Percentiles rank a stretch among this genome's conserved stretches.
Conservation (phyloP, 64 coral and sea anemone genomes). For the Pachyseris speciosa region DNA sequence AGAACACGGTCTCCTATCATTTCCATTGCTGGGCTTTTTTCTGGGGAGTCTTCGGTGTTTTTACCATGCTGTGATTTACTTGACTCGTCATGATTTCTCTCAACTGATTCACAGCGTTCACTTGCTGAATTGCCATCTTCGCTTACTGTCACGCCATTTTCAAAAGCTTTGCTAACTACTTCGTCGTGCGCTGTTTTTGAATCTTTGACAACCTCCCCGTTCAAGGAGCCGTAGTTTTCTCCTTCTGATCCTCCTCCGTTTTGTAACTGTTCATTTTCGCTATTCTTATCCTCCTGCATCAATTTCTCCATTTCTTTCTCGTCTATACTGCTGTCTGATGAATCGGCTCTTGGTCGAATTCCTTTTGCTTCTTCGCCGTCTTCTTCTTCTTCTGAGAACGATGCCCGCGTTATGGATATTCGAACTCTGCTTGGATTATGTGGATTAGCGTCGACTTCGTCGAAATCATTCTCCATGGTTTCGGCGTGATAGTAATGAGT, state of each 20-base stretch:
- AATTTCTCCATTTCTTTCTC: slow-evolving; percentile 46
- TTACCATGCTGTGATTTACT: slow-evolving; percentile 8
- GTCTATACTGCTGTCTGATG: slow-evolving; percentile 31
- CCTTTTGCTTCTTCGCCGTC: not conserved
- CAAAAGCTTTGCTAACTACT: slow-evolving; percentile 44
- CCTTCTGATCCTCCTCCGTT: not conserved
- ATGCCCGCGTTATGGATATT: slow-evolving; percentile 26
- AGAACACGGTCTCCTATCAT: slow-evolving; percentile 97
- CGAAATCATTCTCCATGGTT: slow-evolving; percentile 48
- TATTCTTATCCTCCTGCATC: not conserved
- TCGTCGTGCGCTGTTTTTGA: slow-evolving; percentile 30
- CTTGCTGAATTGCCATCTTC: slow-evolving; percentile 19
- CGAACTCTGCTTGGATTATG: slow-evolving; percentile 18
- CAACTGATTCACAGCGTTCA: not conserved
- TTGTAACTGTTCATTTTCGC: slow-evolving; percentile 65
- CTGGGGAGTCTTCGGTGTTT: slow-evolving; percentile 24
- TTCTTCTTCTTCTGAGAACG: slow-evolving; percentile 12
- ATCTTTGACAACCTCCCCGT: not conserved
- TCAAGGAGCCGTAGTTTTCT: not conserved
- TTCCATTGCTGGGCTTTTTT: slow-evolving; percentile 60
- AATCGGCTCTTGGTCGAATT: not conserved
- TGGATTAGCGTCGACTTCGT: slow-evolving; percentile 7
- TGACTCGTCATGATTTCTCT: not conserved
- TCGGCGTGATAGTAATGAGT: slow-evolving; percentile 20
- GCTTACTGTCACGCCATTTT: slow-evolving; percentile 67